Evolutionary conservation across 2,888 invertebrate species (phyloP).

Genomic region (Pachydiplax longipennis): DNA sequence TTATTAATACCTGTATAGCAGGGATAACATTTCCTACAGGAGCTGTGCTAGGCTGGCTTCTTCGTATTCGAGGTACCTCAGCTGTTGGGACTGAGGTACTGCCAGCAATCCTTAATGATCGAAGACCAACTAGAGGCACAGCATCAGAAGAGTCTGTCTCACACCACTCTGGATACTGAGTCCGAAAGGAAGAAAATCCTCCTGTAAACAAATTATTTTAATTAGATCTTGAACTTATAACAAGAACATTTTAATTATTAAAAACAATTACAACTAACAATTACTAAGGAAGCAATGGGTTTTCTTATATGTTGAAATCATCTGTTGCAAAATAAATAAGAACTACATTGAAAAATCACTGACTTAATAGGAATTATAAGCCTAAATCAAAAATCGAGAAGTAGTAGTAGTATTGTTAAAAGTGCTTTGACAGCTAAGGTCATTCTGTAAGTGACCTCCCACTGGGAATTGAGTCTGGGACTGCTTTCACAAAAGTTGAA

Average conservation of each 20-base stretch:
- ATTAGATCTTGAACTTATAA: not conserved
- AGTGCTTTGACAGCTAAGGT: no score
- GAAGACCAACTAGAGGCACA: slow-evolving; percentile 70
- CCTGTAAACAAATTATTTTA: slow-evolving; percentile 66
- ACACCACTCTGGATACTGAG: slow-evolving; percentile 90
- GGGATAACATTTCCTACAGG: not conserved
- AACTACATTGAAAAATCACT: no score
- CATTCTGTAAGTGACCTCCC: no score
- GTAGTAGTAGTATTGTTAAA: no score
- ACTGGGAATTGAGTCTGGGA: no score
- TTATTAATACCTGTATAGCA: not conserved
- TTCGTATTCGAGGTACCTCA: slow-evolving; percentile 2
- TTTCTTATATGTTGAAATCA: not conserved
- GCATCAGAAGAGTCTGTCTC: slow-evolving; percentile 72
- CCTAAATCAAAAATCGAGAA: no score
- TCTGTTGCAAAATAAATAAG: no score
- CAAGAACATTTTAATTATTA: no score
- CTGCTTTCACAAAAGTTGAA: no score
- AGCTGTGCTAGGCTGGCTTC: slow-evolving; percentile 3
- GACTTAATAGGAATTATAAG: no score
- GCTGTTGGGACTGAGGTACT: slow-evolving; percentile 7
- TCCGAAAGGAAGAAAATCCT: slow-evolving; percentile 84
- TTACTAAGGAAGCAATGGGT: not conserved
- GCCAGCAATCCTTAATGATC: slow-evolving; percentile 78
- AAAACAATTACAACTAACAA: no score